These are phyloP conservation scores for Mesocricetus auratus DNA, from an alignment of 2,113 vertebrate genomes.

Conservation along the genomic window DNA sequence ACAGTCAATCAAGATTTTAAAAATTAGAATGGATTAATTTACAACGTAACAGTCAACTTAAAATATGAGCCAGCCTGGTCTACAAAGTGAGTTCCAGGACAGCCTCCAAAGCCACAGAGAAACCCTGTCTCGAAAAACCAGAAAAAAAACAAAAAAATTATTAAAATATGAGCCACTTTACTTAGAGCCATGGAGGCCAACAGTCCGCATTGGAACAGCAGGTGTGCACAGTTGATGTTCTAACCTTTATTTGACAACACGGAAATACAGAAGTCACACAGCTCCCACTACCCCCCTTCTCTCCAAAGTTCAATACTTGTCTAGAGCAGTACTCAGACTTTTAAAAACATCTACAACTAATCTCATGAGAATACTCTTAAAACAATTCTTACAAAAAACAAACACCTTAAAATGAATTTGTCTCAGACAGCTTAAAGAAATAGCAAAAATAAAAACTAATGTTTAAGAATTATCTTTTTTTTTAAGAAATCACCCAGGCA, in stretches of 20 bases:
- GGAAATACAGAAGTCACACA: conserved; percentile 54
- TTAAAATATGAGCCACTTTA: conserved; percentile 82
- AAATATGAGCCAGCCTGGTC: too few species aligned
- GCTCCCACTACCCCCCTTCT: not conserved
- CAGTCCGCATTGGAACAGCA: conserved; percentile 62
- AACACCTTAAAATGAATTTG: conserved; percentile 62
- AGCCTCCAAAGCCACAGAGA: too few species aligned
- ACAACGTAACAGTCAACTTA: conserved; percentile 82
- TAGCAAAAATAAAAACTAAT: conserved; percentile 66
- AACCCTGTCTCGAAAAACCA: too few species aligned
- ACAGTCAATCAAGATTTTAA: conserved; percentile 85
- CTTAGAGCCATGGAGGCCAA: conserved; percentile 74
- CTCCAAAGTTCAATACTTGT: conserved; percentile 40
- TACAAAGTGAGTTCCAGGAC: too few species aligned
- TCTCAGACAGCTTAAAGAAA: conserved; percentile 57
- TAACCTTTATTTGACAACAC: conserved; percentile 47
- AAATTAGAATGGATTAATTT: conserved; percentile 84
- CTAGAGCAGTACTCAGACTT: conserved; percentile 54
- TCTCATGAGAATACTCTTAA: conserved; percentile 67
- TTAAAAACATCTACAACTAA: conserved; percentile 65
- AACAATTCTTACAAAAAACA: conserved; percentile 65
- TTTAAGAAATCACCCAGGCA: conserved; percentile 59
- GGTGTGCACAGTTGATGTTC: conserved; percentile 50
- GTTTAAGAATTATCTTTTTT: conserved; percentile 54
- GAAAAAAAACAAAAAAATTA: too few species aligned